These are phyloP conservation scores for Artibeus lituratus DNA, from an alignment of 2,797 vertebrate species.

Conservation along the genomic window DNA sequence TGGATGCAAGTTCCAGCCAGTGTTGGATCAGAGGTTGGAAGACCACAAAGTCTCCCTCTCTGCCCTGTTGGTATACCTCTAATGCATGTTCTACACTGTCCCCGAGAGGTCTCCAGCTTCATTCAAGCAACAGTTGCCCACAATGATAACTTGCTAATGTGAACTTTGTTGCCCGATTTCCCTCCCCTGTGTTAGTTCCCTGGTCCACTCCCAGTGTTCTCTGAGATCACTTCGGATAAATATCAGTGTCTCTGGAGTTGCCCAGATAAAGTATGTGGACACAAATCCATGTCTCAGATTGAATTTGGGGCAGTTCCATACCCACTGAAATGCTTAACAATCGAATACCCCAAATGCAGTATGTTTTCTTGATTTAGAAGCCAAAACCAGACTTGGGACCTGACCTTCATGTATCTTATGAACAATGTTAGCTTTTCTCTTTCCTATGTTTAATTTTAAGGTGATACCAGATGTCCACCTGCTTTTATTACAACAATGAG, in stretches of 20 bases:
- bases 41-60: background rate
- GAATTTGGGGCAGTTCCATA: background rate
- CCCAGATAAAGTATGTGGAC: background rate
- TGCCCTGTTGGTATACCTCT: background rate
- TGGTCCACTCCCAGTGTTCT: background rate
- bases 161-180: background rate
- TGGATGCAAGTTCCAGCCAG: background rate
- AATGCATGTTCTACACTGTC: background rate
- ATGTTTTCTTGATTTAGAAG: background rate
- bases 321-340: background rate
- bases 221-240: background rate
- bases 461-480: background rate
- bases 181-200: background rate
- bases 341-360: background rate
- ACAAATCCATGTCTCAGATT: background rate
- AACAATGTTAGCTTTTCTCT: background rate
- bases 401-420: background rate
- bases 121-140: background rate
- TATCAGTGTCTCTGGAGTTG: background rate
- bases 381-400: background rate
- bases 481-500: background rate
- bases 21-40: background rate
- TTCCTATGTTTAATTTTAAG: background rate
- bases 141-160: background rate
- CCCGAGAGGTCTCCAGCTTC: background rate